phyloP scores from a whole-genome alignment of 1,140 invertebrate species.

The Pogonomyrmex californicus region DNA sequence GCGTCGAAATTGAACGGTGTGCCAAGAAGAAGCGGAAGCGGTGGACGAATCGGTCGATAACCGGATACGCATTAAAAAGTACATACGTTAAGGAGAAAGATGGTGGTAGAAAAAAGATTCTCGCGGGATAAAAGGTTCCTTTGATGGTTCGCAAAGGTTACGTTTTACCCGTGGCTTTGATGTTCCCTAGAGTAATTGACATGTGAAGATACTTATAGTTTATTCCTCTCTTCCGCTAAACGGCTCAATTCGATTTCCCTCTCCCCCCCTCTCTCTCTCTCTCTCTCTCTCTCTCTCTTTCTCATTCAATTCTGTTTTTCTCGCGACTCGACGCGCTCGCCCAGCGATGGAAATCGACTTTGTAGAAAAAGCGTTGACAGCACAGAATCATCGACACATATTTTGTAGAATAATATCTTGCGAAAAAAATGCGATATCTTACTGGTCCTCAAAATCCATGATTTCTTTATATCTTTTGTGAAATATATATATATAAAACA shows the following conservation, averaged over 20 bases:
- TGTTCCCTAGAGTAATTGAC: constrained; percentile 91
- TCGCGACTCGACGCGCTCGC: constrained; percentile 66
- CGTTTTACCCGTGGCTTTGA: constrained; percentile 79
- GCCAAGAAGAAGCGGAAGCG: constrained; percentile 73
- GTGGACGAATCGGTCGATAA: constrained; percentile 74
- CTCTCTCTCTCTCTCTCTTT: not conserved
- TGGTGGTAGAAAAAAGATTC: constrained; percentile 74
- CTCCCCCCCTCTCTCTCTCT: not conserved
- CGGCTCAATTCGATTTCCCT: constrained; percentile 5
- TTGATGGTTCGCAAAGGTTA: constrained; percentile 70
- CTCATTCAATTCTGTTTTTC: constrained; percentile 32
- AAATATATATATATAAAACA: not conserved
- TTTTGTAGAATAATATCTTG: not conserved
- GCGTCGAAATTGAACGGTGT: constrained; percentile 42
- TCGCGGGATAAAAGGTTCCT: constrained; percentile 73
- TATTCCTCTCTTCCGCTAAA: constrained; percentile 56
- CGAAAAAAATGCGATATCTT: not conserved
- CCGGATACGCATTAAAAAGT: constrained; percentile 69
- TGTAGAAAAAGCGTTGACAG: not conserved
- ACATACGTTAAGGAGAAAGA: constrained; percentile 58
- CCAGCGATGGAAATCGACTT: constrained; percentile 39
- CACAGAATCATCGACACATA: constrained; percentile 14
- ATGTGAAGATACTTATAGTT: constrained; percentile 87
- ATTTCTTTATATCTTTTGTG: not conserved
- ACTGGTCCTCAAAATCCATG: not conserved